Conservation (phyloP, 2,113 vertebrate genomes). For the Micronisus gabar region DNA sequence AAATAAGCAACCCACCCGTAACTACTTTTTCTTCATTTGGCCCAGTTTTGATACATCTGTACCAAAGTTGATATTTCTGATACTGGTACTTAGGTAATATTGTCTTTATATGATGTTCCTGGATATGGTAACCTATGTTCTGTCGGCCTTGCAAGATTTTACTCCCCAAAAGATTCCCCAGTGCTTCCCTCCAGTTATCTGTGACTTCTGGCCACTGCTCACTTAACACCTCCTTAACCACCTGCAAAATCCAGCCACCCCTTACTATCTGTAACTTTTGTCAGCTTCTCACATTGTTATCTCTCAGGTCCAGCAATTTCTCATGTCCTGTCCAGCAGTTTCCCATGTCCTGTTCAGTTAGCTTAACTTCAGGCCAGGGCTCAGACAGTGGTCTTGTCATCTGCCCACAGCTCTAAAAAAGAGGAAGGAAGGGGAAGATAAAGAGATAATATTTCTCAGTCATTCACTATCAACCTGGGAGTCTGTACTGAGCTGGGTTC, state of each 20-base stretch:
- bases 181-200: neutral
- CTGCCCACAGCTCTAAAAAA: neutral
- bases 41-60: neutral
- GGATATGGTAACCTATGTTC: neutral
- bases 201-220: neutral
- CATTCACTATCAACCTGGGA: neutral
- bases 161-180: fast-evolving
- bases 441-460: neutral
- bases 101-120: neutral
- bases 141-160: neutral
- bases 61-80: neutral
- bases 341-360: neutral
- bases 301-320: neutral
- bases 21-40: neutral
- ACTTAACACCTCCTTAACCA: neutral
- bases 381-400: neutral
- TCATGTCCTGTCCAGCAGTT: neutral
- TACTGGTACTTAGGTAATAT: neutral
- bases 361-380: neutral
- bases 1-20: neutral
- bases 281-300: neutral
- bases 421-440: neutral
- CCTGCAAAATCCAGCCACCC: neutral
- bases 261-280: neutral
- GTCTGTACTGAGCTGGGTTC: neutral